Evolutionary conservation across 2,113 vertebrate species (phyloP).

Genomic region (Pomatorhinus ruficollis): DNA sequence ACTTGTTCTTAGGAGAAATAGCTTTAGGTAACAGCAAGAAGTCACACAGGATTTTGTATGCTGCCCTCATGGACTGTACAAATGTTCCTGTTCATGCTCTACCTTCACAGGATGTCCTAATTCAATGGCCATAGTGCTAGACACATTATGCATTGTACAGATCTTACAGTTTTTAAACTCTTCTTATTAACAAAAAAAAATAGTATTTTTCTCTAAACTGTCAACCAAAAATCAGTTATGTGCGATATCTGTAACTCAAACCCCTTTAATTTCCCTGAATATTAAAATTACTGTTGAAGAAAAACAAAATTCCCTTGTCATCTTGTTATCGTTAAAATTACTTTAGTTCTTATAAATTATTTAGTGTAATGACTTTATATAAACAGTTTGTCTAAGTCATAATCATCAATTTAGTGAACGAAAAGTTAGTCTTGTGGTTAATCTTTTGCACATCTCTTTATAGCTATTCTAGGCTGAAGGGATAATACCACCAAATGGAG

Average conservation of each 20-base stretch:
- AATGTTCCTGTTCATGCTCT: background rate
- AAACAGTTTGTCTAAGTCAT: background rate
- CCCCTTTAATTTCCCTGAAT: fast-evolving
- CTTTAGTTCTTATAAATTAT: background rate
- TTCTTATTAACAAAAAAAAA: background rate
- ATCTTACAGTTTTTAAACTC: background rate
- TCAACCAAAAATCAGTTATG: background rate
- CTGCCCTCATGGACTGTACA: background rate
- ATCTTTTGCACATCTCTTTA: background rate
- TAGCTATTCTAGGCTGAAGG: background rate
- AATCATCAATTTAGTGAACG: background rate
- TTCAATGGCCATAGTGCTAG: background rate
- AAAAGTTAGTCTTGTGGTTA: background rate
- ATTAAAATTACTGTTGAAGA: background rate
- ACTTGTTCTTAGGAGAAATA: background rate
- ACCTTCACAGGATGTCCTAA: background rate
- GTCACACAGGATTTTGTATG: background rate
- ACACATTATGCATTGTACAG: background rate
- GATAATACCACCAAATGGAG: background rate
- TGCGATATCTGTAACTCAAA: background rate
- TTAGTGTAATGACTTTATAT: background rate
- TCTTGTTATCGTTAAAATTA: background rate
- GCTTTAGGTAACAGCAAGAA: background rate
- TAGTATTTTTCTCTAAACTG: background rate
- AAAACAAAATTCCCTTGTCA: background rate